Evolutionary conservation across 2,113 vertebrate genomes (phyloP).

Genomic region (Rhinoptilus africanus): DNA sequence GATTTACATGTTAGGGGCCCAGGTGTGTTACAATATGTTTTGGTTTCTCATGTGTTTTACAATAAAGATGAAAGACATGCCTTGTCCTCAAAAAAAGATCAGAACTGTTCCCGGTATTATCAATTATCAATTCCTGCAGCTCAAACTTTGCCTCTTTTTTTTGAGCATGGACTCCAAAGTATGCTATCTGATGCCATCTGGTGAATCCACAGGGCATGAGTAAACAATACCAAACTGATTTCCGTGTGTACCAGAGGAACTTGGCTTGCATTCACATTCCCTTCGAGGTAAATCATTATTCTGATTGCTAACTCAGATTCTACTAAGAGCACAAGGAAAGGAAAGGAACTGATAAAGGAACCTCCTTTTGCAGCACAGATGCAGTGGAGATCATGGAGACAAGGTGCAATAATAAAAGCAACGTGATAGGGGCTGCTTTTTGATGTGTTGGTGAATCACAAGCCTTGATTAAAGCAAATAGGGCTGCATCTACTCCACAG

Average conservation of each 20-base stretch:
- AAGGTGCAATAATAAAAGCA: not conserved
- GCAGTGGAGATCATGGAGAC: not conserved
- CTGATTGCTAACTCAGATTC: constrained; percentile 19
- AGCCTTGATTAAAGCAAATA: constrained; percentile 13
- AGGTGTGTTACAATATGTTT: not conserved
- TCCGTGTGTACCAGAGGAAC: constrained; percentile 20
- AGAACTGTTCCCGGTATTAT: not conserved
- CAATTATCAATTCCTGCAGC: not conserved
- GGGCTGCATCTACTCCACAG: not conserved
- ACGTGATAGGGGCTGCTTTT: constrained; percentile 10
- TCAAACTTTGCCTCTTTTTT: not conserved
- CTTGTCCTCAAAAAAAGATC: not conserved
- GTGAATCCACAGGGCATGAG: constrained; percentile 56
- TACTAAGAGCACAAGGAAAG: not conserved
- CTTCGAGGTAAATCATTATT: constrained; percentile 40
- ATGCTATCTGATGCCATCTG: constrained; percentile 64
- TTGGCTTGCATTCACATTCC: constrained; percentile 58
- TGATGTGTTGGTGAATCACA: constrained; percentile 13
- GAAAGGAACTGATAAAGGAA: not conserved
- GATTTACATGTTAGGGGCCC: not conserved
- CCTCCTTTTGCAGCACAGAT: not conserved
- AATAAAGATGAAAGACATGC: not conserved
- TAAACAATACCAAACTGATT: constrained; percentile 58
- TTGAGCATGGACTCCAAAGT: constrained; percentile 11
- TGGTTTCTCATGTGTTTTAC: not conserved